Evolutionary conservation across 2,797 vertebrate genomes (phyloP), one percentile per base, ranked within the genome.

Genomic region (Lemur catta): DNA sequence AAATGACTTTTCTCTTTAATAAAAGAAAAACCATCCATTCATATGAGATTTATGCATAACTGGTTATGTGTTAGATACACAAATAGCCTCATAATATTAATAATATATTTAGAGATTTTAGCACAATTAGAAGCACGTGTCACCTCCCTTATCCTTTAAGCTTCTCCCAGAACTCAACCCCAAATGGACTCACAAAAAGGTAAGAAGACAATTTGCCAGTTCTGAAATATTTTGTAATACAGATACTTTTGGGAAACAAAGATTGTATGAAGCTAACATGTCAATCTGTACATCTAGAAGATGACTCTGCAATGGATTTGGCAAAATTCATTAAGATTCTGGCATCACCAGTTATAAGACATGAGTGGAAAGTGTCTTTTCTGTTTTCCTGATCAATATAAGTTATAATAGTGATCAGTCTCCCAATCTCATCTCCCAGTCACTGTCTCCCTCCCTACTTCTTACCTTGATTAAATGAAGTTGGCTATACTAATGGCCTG

Each of bases 401-500:
- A 97, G 67, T 94, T 78, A 69, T 35, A 93, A 69, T 96, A 90
- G 92, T 85, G 97, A 89, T 67, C 24, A 93, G 89, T 75, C 90
- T 81, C 30, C 38, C 69, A 46, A 10, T 95, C 28, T 97, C 84
- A 91, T 59, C 79, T 93, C 17, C 38, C 72, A 94, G 96, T 78
- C 63, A 82, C 96, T 97, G 69, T 79, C 61, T 92, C 93, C 75
- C 38, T 43, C 78, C 14, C 57, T 95, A 2, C 3, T 3, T 17
- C 48, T 72, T 96, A 65, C 87, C 93, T 86, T 97, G 96, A 97
- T 96, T 97, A 97, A 97, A 98, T 96, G 82, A 92, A 96, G 89
- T 97, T 98, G 85, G 91, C 94, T 96, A 41, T 38, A 96, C 91
- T 91, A 95, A 96, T 91, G 95, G 94, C 71, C 86, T 26, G 17